Evolutionary conservation across 2,888 invertebrate genomes (phyloP).

Genomic region (Clepsis dumicolana): DNA sequence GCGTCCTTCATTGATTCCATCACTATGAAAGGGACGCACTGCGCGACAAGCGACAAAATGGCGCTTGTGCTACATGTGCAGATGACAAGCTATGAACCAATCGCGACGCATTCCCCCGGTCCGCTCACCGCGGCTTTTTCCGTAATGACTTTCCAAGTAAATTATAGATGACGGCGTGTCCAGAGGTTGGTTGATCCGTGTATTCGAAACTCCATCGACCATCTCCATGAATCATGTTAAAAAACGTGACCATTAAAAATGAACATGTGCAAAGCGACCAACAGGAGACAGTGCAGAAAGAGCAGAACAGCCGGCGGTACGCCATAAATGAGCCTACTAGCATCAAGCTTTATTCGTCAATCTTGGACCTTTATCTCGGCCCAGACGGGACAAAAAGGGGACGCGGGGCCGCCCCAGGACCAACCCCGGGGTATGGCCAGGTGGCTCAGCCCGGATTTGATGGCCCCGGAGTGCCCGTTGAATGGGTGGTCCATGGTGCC

Average conservation of each 20-base stretch:
- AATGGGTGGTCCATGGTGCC: slow-evolving; percentile 65
- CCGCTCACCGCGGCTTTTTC: too few relatives aligned
- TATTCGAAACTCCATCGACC: too few relatives aligned
- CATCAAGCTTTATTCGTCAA: slow-evolving; percentile 63
- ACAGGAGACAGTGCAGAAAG: slow-evolving; percentile 59
- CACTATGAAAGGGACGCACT: too few relatives aligned
- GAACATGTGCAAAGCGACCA: slow-evolving; percentile 54
- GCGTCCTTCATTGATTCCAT: too few relatives aligned
- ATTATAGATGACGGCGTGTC: too few relatives aligned
- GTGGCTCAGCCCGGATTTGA: slow-evolving; percentile 90
- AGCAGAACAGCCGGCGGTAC: slow-evolving; percentile 54
- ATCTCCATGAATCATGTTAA: background rate
- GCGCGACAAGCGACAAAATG: too few relatives aligned
- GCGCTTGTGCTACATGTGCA: too few relatives aligned
- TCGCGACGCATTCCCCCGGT: too few relatives aligned
- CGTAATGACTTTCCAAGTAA: too few relatives aligned
- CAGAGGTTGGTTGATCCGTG: too few relatives aligned
- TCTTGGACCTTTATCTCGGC: slow-evolving; percentile 86
- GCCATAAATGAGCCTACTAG: slow-evolving; percentile 53
- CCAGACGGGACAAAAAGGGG: slow-evolving; percentile 92
- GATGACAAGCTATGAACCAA: too few relatives aligned
- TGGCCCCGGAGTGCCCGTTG: slow-evolving; percentile 87
- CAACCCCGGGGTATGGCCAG: slow-evolving; percentile 93
- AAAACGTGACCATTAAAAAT: slow-evolving; percentile 49
- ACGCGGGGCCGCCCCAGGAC: slow-evolving; percentile 93